Conservation (phyloP, 1,140 invertebrate species). For the Mactra quadrangularis region DNA sequence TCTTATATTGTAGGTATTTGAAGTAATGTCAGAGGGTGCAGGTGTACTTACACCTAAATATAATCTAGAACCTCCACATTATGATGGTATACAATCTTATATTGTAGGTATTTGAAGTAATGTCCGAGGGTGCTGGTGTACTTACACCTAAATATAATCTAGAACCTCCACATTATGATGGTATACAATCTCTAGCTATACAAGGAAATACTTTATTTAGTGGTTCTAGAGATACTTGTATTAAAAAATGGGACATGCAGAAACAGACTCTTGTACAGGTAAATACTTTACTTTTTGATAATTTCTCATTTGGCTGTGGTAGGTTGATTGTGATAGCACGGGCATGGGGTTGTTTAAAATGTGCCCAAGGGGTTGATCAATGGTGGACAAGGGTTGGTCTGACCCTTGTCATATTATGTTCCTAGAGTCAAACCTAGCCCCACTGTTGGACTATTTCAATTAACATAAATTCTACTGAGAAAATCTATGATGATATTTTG, state of each 20-base stretch:
- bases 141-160: conserved; percentile 89
- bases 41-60: conserved; percentile 87
- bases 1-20: conserved; percentile 86
- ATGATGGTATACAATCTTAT: conserved; percentile 91
- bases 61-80: conserved; percentile 94
- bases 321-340: no score
- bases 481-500: no score
- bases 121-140: conserved; percentile 85
- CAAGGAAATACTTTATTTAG: conserved; percentile 89
- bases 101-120: conserved; percentile 87
- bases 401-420: no score
- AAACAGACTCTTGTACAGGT: conserved; percentile 89
- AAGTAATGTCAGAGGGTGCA: conserved; percentile 86
- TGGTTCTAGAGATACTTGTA: conserved; percentile 93
- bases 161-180: conserved; percentile 95
- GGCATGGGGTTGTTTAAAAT: no score
- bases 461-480: no score
- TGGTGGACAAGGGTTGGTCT: no score
- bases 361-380: no score
- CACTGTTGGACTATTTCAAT: no score
- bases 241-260: conserved; percentile 93
- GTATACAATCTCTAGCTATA: conserved; percentile 92
- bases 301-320: no score
- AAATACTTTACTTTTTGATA: no score
- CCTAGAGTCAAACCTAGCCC: no score